These are phyloP conservation scores for Vannuccia rotundouncinata DNA, from an alignment of 2,888 invertebrate genomes.

Conservation along the genomic window DNA sequence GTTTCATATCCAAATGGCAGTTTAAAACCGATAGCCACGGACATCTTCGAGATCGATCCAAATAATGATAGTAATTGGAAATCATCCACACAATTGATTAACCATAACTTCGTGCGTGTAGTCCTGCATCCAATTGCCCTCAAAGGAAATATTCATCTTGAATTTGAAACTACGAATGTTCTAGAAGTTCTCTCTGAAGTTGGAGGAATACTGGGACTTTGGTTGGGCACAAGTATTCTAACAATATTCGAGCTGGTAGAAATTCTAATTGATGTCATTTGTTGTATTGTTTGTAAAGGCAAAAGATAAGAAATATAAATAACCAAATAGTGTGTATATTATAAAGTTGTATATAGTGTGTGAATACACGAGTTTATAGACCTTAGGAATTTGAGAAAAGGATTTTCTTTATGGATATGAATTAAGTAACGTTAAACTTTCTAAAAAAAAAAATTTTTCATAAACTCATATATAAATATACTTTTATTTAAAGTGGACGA, in stretches of 20 bases:
- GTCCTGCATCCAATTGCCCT: not conserved
- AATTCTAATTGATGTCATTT: not conserved
- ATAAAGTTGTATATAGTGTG: no score
- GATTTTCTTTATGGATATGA: no score
- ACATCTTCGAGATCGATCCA: not conserved
- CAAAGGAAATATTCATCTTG: not conserved
- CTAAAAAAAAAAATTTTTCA: no score
- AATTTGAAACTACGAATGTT: not conserved
- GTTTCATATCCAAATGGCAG: not conserved
- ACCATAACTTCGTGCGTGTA: not conserved
- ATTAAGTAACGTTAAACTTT: no score
- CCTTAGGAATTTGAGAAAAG: no score
- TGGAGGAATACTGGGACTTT: not conserved
- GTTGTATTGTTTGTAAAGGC: no score
- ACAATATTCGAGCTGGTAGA: conserved; percentile 1
- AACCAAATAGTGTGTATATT: no score
- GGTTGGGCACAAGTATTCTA: not conserved
- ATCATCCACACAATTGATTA: not conserved
- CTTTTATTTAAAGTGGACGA: no score
- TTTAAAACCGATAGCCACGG: not conserved
- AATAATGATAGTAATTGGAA: not conserved
- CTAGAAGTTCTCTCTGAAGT: not conserved
- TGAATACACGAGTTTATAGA: no score
- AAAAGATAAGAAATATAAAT: no score
- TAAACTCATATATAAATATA: no score